Base-by-base conservation (phyloP, 2,888 invertebrate genomes). In the Gandaritis pyraliata region DNA sequence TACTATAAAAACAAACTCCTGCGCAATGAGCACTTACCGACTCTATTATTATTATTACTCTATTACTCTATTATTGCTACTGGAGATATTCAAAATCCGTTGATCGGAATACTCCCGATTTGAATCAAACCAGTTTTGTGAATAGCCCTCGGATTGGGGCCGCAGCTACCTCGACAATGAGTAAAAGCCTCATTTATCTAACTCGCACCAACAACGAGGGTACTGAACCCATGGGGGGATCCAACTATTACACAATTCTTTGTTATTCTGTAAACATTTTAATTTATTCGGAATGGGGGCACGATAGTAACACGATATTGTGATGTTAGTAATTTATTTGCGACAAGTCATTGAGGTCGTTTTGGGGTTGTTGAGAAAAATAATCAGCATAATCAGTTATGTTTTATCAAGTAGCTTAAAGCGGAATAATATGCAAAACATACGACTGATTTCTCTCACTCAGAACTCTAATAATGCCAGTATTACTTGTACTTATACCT, bases 311-410 rank as follows among this genome's bases (percentile, higher is more conserved):
- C 76, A 58, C 64, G 76, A 84, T 77, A 81, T 73, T 73, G 70
- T 72, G 69, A 71, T 78, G 77, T 72, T 62, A 66, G 73, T 76
- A 72, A 85, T 87, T 86, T 83, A 83, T 82, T 83, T 72, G 80
- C 84, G 70, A 87, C 85, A 81, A 83, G 83, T 86, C 52, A 57
- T 48, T 60, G 47, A 46, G 55, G 36, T 52, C 33, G 38, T 39
- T 51, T 48, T n/a, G 15, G 33, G 13, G 29, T 46, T 45, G 11
- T 18, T 36, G 10, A 55, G 39, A 33, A 33, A 33, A 33, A 1
- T 33, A 33, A 23, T 23, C 23, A 23, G 23, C 23, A 23, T 23
- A 23, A 23, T 23, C 6, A 23, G 1, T 4, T 23, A 6, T 3
- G 23, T 23, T 23, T 3, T 23, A 23, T n/a, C n/a, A n/a, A n/a